Evolutionary conservation across 2,888 invertebrate genomes (phyloP).

Genomic region (Xylota sylvarum): DNA sequence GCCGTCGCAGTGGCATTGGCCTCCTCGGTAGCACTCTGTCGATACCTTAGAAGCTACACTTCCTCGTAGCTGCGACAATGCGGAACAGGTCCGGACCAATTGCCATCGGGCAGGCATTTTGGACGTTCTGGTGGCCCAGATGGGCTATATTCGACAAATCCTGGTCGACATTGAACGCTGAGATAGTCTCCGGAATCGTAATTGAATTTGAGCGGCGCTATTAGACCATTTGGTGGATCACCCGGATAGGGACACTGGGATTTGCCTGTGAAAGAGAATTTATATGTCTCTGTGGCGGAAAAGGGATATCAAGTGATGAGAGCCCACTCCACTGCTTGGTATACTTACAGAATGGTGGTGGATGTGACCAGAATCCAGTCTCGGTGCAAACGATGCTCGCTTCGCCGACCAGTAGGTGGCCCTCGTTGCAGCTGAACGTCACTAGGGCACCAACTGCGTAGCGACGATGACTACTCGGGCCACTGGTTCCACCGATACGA

Average conservation of each 20-base stretch:
- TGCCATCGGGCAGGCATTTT: conserved; percentile 88
- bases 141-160: conserved; percentile 86
- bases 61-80: conserved; percentile 89
- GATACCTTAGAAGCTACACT: conserved; percentile 84
- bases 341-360: conserved; percentile 91
- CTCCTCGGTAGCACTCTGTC: conserved; percentile 71
- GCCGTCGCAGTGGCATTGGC: conserved; percentile 70
- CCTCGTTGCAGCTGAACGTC: conserved; percentile 90
- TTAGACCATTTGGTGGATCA: conserved; percentile 89
- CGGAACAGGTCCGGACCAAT: conserved; percentile 89
- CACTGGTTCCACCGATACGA: conserved; percentile 85
- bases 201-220: conserved; percentile 90
- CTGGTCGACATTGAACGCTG: conserved; percentile 89
- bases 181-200: conserved; percentile 91
- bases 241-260: conserved; percentile 90
- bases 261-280: conserved; percentile 86
- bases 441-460: conserved; percentile 93
- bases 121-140: conserved; percentile 87
- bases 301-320: conserved; percentile 43
- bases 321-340: conserved; percentile 61
- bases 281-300: conserved; percentile 56
- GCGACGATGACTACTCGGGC: conserved; percentile 85
- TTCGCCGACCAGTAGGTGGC: conserved; percentile 89
- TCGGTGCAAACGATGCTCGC: conserved; percentile 94
- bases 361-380: conserved; percentile 94